These are phyloP conservation scores for Thripadectes ignobilis DNA, from an alignment of 2,797 vertebrate species.

Conservation along the genomic window DNA sequence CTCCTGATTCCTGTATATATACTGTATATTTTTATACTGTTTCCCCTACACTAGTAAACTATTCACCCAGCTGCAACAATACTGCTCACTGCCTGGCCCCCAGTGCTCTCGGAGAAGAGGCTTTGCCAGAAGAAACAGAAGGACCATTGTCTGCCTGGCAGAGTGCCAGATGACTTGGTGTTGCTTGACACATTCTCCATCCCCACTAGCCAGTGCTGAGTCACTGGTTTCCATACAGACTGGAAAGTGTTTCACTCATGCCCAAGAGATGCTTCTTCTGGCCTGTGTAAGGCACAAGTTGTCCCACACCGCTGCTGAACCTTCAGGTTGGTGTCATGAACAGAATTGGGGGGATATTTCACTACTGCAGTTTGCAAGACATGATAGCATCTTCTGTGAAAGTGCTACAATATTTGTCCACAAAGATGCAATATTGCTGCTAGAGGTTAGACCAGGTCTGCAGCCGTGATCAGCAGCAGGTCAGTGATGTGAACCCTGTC, in stretches of 20 bases:
- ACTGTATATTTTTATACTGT: not conserved
- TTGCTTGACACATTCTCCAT: not conserved
- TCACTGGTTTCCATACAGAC: not conserved
- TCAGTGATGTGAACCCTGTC: rapidly evolving
- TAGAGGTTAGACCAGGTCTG: not conserved
- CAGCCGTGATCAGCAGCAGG: not conserved
- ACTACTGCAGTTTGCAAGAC: not conserved
- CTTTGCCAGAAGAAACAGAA: not conserved
- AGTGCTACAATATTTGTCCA: not conserved
- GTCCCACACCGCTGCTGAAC: not conserved
- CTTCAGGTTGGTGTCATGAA: not conserved
- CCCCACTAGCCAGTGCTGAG: not conserved
- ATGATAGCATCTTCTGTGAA: not conserved
- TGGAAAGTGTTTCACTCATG: not conserved
- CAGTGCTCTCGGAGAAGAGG: not conserved
- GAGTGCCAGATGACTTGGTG: not conserved
- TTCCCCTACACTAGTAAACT: not conserved
- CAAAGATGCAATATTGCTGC: not conserved
- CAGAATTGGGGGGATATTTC: not conserved
- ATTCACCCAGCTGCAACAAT: constrained; percentile 3
- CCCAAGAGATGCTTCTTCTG: not conserved
- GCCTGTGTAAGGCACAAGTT: not conserved
- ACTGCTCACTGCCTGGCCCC: not conserved
- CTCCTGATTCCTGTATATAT: not conserved
- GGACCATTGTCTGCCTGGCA: not conserved